These are phyloP conservation scores for Ochropacha duplaris DNA, from an alignment of 2,888 invertebrate species.

Conservation along the genomic window DNA sequence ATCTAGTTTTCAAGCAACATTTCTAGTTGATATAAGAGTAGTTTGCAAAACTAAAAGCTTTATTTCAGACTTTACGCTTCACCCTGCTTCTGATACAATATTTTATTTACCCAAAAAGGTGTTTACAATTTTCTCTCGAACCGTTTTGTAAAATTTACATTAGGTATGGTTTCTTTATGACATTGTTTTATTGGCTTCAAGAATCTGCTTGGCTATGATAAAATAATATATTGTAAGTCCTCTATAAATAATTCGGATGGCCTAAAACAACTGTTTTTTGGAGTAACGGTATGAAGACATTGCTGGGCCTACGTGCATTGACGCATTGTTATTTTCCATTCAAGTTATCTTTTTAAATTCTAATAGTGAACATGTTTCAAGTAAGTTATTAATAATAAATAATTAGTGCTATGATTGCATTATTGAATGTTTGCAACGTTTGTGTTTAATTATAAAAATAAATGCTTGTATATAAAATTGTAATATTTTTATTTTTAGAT, in stretches of 20 bases:
- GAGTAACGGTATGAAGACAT: not conserved
- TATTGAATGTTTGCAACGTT: constrained; percentile 80
- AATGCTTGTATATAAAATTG: constrained; percentile 77
- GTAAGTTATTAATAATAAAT: constrained; percentile 66
- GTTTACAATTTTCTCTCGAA: not conserved
- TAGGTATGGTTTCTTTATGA: not conserved
- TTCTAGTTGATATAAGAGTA: not conserved
- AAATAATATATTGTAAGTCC: constrained; percentile 26
- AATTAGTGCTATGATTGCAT: constrained; percentile 79
- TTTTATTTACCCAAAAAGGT: not conserved
- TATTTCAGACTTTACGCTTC: not conserved
- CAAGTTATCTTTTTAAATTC: constrained; percentile 58
- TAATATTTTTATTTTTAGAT: constrained; percentile 17
- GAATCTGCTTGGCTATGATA: constrained; percentile 47
- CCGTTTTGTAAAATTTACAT: constrained; percentile 9
- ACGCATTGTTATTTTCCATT: constrained; percentile 42
- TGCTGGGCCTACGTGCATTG: constrained; percentile 46
- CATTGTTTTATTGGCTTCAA: not conserved
- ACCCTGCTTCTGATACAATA: not conserved
- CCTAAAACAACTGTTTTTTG: constrained; percentile 13
- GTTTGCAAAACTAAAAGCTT: not conserved
- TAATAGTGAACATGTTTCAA: constrained; percentile 64
- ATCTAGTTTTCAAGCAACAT: not conserved
- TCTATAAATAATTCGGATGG: constrained; percentile 26
- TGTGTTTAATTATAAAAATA: constrained; percentile 81